Evolutionary conservation across 2,888 invertebrate species (phyloP), one percentile per base, ranked within the genome.

Genomic region (Sarcophaga variegata): DNA sequence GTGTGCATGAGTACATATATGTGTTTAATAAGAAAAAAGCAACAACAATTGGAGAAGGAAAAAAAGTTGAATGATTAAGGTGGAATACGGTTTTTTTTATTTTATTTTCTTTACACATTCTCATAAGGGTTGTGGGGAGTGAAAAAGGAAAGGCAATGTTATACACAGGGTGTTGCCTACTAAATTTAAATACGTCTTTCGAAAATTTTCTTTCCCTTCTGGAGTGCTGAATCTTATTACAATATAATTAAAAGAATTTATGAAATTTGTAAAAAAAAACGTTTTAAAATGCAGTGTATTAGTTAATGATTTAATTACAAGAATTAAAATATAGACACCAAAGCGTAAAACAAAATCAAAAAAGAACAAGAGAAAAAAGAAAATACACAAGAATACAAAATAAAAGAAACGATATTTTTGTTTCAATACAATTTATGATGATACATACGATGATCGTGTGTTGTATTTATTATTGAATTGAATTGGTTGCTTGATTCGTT

Each of bases 61-160:
- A 77, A 86, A 64, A 59, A 71, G 74, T n/a, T 84, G 86, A 83
- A 81, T 84, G 81, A 87, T 84, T 87, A 84, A 84, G 76, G 81
- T 87, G 81, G 87, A 87, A 87, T 84, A 81, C 76, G 82, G 84
- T 67, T 82, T 67, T 81, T 71, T 71, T 25, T 72, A 60, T 37
- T 83, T 84, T 84, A 47, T 37, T 20, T 66, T 20, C 45, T 20
- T 63, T 59, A 75, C 60, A 71, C 60, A 77, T 22, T 20, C 20
- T 22, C 49, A 66, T 60, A 82, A 77, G 81, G 80, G 71, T n/a
- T 83, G 77, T 74, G 81, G 83, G 83, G 86, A 78, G 83, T 66
- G 78, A 63, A 81, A 78, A 86, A 71, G 81, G 75, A 84, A 79
- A 22, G 70, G 81, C 81, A 83, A 81, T 81, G 27, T 62, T 49